A percentile compares a stretch with the other conserved stretches of the same genome.
phyloP scores from a whole-genome alignment of 2,888 invertebrate genomes.

The Odontothrips loti region DNA sequence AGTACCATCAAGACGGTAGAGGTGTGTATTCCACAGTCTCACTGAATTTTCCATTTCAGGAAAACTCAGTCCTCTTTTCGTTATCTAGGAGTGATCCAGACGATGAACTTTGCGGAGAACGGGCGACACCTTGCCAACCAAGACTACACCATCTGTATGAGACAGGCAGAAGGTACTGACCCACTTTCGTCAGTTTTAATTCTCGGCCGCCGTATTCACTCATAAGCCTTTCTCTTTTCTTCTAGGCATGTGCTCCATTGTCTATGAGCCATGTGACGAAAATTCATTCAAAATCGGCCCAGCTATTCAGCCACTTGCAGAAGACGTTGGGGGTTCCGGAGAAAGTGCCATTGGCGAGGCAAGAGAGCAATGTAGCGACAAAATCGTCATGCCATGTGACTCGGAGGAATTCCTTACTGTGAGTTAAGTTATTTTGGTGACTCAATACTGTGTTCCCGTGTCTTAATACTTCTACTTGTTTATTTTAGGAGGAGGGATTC shows the following conservation, averaged over 20 bases:
- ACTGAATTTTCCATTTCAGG: not conserved
- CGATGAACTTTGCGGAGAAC: slow-evolving; percentile 77
- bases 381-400: slow-evolving; percentile 76
- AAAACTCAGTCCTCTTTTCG: not conserved
- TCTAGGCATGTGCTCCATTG: slow-evolving; percentile 66
- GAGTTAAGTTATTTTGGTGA: slow-evolving; percentile 31
- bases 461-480: slow-evolving; percentile 26
- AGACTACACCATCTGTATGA: slow-evolving; percentile 71
- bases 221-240: not conserved
- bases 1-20: slow-evolving; percentile 61
- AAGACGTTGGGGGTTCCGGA: slow-evolving; percentile 41
- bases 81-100: slow-evolving; percentile 58
- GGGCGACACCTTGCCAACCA: slow-evolving; percentile 75
- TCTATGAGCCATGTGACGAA: slow-evolving; percentile 69
- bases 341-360: slow-evolving; percentile 38
- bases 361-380: slow-evolving; percentile 57
- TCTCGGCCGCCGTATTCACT: not conserved
- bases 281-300: slow-evolving; percentile 73
- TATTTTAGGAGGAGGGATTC: slow-evolving; percentile 54
- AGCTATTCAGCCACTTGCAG: slow-evolving; percentile 36
- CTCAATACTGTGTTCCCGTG: not conserved
- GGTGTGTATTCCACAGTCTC: slow-evolving; percentile 47
- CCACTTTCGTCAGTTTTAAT: no score
- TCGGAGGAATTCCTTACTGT: slow-evolving; percentile 76
- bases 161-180: slow-evolving; percentile 45